These are phyloP conservation scores for Leptopilina syphax DNA, from an alignment of 2,888 invertebrate genomes.

Conservation along the genomic window DNA sequence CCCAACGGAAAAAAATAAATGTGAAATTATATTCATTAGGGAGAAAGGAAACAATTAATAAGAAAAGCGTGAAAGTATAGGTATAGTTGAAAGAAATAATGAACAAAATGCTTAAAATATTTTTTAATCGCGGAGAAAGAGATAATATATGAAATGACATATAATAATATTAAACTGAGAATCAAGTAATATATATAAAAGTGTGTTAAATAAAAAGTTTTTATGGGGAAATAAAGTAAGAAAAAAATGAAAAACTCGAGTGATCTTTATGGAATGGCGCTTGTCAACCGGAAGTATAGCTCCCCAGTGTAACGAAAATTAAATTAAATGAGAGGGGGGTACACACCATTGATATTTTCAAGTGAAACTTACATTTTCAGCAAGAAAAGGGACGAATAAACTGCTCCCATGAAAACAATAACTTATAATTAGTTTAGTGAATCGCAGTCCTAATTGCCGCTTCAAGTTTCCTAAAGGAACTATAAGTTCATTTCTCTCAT, in stretches of 20 bases:
- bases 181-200: no score
- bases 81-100: no score
- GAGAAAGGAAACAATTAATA: no score
- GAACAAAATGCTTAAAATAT: no score
- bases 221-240: no score
- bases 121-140: no score
- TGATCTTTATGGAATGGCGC: constrained; percentile 47
- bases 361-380: constrained; percentile 9
- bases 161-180: no score
- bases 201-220: no score
- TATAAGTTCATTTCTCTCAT: constrained; percentile 4
- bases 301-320: constrained; percentile 51
- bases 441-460: constrained; percentile 11
- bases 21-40: no score
- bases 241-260: constrained; percentile 45
- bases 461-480: constrained; percentile 3
- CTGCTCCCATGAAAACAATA: constrained; percentile 12
- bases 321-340: constrained; percentile 48
- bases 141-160: no score
- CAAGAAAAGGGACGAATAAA: constrained; percentile 15
- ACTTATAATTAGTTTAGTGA: constrained; percentile 30
- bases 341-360: not conserved
- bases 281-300: constrained; percentile 50
- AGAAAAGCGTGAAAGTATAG: no score
- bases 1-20: no score